Evolutionary conservation across 2,888 invertebrate species (phyloP).

Genomic region (Ethmia dodecea): DNA sequence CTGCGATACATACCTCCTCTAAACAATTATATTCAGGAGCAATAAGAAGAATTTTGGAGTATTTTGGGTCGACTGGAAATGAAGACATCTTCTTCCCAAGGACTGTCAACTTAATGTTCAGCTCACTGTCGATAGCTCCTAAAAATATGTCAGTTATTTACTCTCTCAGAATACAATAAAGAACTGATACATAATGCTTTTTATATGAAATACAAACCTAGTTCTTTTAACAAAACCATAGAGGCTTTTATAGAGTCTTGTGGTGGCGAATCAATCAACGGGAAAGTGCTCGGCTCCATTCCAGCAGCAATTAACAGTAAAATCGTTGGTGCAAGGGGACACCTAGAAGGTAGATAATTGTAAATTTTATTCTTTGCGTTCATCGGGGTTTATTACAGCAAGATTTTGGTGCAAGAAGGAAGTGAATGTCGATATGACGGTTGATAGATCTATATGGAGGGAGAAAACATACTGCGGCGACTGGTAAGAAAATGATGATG

Average conservation of each 20-base stretch:
- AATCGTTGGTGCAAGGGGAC: constrained; percentile 82
- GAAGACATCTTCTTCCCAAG: constrained; percentile 91
- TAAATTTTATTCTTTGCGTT: too few species aligned
- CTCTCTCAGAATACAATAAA: neutral
- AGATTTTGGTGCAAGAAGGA: too few species aligned
- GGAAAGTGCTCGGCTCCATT: constrained; percentile 88
- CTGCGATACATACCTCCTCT: constrained; percentile 78
- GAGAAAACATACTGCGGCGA: too few species aligned
- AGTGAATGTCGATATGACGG: too few species aligned
- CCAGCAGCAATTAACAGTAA: constrained; percentile 91
- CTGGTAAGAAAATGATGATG: too few species aligned
- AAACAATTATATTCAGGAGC: constrained; percentile 87
- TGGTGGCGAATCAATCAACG: constrained; percentile 93
- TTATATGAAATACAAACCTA: constrained; percentile 67
- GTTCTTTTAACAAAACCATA: constrained; percentile 79
- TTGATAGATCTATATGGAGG: too few species aligned
- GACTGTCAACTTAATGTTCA: constrained; percentile 82
- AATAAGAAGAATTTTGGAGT: constrained; percentile 87
- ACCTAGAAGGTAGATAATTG: too few species aligned
- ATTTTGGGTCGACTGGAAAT: constrained; percentile 95
- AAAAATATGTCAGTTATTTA: constrained; percentile 20
- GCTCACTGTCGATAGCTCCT: constrained; percentile 81
- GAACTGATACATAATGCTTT: too few species aligned
- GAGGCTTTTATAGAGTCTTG: constrained; percentile 82
- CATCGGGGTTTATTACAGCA: too few species aligned